Evolutionary conservation across 2,888 invertebrate species (phyloP), one percentile per base, ranked within the genome.

Genomic region (Chrysolina oricalcia): DNA sequence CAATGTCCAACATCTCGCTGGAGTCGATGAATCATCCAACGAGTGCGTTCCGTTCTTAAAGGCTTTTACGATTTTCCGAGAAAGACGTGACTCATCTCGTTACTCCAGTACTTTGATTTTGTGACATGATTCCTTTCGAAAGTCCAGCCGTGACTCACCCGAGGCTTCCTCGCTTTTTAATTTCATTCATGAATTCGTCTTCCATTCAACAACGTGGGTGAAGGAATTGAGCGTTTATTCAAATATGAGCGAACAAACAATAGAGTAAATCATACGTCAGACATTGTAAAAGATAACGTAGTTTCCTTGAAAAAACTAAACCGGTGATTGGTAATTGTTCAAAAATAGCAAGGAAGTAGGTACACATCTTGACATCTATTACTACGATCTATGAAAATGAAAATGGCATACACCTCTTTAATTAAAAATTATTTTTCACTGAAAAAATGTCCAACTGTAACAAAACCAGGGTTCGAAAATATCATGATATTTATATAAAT

Each of bases 111-210:
- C 53, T 21, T 53, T 53, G 53, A 50, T 50, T 50, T 17, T 50
- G 17, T 23, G 50, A 53, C 50, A 10, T 53, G 2, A 53, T 53
- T 53, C 53, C 53, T 19, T 53, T 53, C 21, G 50, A 53, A 53
- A 53, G 9, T 10, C 17, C 10, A 19, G 19, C 11, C 9, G 21
- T 53, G 50, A 53, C 50, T 53, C 50, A 53, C 19, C 19, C 19
- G 50, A 8, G 10, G 50, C 17, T 21, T 50, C 50, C 50, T 43
- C 17, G 17, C 19, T 10, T 10, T 11, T 19, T 53, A 53, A 53
- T 53, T 53, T 19, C 50, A 53, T 53, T 53, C 50, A 53, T 53
- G 19, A 53, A 53, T 53, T 53, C 53, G 11, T 53, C 13, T 53
- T 11, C 11, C 53, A 13, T 53, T 19, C 21, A 11, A 19, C 21